A percentile compares a stretch with the other conserved stretches of the same genome.
phyloP scores from a whole-genome alignment of 2,797 vertebrate species.

The Dermochelys coriacea region DNA sequence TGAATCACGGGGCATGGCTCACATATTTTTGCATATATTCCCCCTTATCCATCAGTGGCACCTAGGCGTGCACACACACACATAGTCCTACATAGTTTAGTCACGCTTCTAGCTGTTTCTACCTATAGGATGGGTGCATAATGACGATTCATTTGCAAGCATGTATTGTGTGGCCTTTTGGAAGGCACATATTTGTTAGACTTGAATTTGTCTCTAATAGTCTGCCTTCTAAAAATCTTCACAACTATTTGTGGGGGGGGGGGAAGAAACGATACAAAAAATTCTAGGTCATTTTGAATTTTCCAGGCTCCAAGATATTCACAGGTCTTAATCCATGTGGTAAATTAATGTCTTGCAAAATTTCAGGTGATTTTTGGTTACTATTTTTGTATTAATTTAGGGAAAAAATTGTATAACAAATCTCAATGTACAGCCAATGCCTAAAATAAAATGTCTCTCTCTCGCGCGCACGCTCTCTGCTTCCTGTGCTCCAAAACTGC shows the following conservation, averaged over 20 bases:
- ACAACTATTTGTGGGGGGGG: conserved; percentile 3
- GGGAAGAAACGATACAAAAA: background rate
- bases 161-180: conserved; percentile 27
- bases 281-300: conserved; percentile 17
- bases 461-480: conserved; percentile 43
- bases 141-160: background rate
- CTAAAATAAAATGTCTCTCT: conserved; percentile 76
- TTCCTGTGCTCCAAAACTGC: conserved; percentile 70
- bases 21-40: background rate
- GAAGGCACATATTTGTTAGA: conserved; percentile 29
- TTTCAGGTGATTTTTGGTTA: conserved; percentile 75
- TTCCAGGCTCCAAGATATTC: conserved; percentile 45
- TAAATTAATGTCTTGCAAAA: conserved; percentile 71
- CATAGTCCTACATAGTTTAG: background rate
- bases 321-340: conserved; percentile 58
- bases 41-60: background rate
- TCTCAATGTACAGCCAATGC: conserved; percentile 75
- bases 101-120: background rate
- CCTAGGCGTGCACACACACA: background rate
- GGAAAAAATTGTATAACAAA: conserved; percentile 69
- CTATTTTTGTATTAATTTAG: conserved; percentile 78
- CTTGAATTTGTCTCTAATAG: background rate
- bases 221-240: conserved; percentile 52
- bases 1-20: background rate
- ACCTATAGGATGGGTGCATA: background rate